Base-by-base conservation (phyloP, 1,140 invertebrate genomes). In the Steinernema feltiae region DNA sequence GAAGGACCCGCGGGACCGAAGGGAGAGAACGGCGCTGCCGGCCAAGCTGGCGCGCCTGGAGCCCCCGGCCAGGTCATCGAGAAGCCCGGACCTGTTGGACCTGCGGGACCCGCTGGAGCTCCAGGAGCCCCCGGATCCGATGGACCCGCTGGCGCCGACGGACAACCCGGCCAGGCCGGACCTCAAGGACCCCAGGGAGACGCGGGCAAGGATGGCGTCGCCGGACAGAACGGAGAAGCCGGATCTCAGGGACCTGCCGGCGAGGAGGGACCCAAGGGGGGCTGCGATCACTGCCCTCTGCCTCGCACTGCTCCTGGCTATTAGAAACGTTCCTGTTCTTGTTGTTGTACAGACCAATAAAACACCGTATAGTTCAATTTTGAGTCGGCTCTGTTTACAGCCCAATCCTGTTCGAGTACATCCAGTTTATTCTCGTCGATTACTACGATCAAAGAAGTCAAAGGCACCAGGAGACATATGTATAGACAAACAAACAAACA, bases 91-190 rank as follows among this genome's bases (percentile, higher is more conserved):
- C 35, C 75, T 21, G 48, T 77, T 73, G 82, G 82, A 75, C 53
- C 74, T 75, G 69, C 78, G 29, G 80, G 80, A 70, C 77, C 77
- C 48, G 71, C 78, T n/a, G 78, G 80, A 72, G 17, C 75, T 72
- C 53, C 76, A 24, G 82, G 82, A 77, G 30, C 75, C n/a, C 70
- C 80, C 70, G 82, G 82, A 75, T 35, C 74, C 71, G 69, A 73
- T 32, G 80, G 80, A 70, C 77, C 77, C 48, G 71, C 78, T n/a
- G 78, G 80, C 53, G 17, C 15, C 53, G 53, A 63, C 24, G 53
- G 53, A 63, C 12, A 63, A 21, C 53, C 53, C 24, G 53, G 53
- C 7, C 12, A 12, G 12, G 24, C 12, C 12, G 53, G 53, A 63
- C 53, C 53, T 63, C 53, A 63, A 27, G 53, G 53, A 63, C 53